Evolutionary conservation across 2,113 vertebrate genomes (phyloP).

Genomic region (Nothobranchius furzeri): DNA sequence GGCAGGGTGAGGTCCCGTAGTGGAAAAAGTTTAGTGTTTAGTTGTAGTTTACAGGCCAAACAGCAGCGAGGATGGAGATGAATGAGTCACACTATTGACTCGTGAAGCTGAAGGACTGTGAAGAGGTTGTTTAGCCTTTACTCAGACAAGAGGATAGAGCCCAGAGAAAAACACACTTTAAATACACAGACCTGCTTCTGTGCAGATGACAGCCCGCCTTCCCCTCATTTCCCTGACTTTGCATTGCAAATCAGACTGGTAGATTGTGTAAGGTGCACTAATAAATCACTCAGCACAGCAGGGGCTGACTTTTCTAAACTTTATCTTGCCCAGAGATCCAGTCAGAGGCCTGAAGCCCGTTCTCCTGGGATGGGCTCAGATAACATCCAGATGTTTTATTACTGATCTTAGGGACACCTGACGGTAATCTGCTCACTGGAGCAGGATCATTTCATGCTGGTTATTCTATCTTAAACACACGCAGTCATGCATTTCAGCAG

Average conservation of each 20-base stretch:
- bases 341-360: not conserved
- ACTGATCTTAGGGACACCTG: not conserved
- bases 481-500: slow-evolving; percentile 25
- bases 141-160: not conserved
- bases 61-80: slow-evolving; percentile 19
- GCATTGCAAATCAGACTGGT: slow-evolving; percentile 59
- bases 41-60: slow-evolving; percentile 46
- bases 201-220: slow-evolving; percentile 11
- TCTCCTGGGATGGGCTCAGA: not conserved
- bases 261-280: slow-evolving; percentile 32
- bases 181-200: not conserved
- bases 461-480: slow-evolving; percentile 36
- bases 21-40: not conserved
- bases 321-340: slow-evolving; percentile 5
- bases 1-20: slow-evolving; percentile 16
- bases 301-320: slow-evolving; percentile 26
- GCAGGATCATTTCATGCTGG: slow-evolving; percentile 19
- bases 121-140: not conserved
- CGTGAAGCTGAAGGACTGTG: not conserved
- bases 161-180: no score
- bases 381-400: not conserved
- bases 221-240: slow-evolving; percentile 67
- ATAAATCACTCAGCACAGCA: slow-evolving; percentile 20
- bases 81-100: slow-evolving; percentile 38
- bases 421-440: slow-evolving; percentile 34